Evolutionary conservation across 2,797 vertebrate species (phyloP), one percentile per base, ranked within the genome.

Genomic region (Pseudomugil gertrudae): DNA sequence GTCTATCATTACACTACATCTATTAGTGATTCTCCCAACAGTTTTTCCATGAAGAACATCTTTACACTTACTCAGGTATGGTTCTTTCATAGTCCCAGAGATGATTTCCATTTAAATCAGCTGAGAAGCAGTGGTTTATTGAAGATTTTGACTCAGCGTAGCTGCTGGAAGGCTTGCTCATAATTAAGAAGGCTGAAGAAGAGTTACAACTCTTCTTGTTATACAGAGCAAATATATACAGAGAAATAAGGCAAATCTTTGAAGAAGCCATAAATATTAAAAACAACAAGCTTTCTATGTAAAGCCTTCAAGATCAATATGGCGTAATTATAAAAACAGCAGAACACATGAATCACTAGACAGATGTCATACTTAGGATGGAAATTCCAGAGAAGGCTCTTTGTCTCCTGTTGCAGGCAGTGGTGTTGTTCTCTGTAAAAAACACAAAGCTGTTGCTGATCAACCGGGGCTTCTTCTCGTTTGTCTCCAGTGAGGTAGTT

Each of bases 21-120:
- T 19, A 53, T 29, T 19, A 57, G 67, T 35, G 24, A 62, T 71
- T 59, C 17, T 67, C n/a, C 56, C 26, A 27, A 15, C 14, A 23
- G 0, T 66, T 38, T 51, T 29, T 38, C 24, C 21, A 1, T 55
- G 9, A 19, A 40, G 13, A 5, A 56, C 38, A 7, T 77, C 21
- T 74, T 36, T 33, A 30, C 29, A 82, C 87, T 81, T 63, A 92
- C 92, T 84, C 88, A 57, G 92, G 86, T 75, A 85, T 77, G 9
- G 86, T 75, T 86, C 86, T 87, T 76, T 82, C 87, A 63, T 80
- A 90, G 6, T 83, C 68, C 27, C 86, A 86, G 76, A 78, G 87
- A 21, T 66, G 50, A 63, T 90, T 88, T 69, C 87, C 84, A 68
- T 87, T 93, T 76, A 87, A 52, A 85, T 85, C 80, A 67, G 72